Evolutionary conservation across 1,140 invertebrate genomes (phyloP).

Genomic region (Lasioglossum baleicum): DNA sequence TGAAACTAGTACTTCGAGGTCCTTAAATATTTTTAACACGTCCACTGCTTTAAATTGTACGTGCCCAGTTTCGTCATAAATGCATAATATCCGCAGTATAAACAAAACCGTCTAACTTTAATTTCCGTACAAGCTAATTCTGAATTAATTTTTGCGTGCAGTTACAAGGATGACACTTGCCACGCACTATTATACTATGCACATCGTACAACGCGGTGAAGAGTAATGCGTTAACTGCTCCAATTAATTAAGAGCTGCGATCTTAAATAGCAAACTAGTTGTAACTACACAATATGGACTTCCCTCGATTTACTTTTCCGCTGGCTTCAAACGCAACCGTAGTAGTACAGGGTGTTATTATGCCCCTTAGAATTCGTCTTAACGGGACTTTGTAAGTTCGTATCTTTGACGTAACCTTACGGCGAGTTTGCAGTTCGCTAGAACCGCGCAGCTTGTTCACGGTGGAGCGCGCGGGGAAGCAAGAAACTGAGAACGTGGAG

Average conservation of each 20-base stretch:
- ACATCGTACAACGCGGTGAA: background rate
- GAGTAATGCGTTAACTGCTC: background rate
- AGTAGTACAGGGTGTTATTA: background rate
- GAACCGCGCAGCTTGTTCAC: slow-evolving; percentile 11
- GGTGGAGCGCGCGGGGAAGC: background rate
- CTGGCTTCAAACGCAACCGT: background rate
- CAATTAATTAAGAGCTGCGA: background rate
- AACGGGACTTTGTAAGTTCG: slow-evolving; percentile 20
- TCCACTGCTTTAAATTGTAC: too few species aligned
- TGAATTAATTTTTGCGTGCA: too few species aligned
- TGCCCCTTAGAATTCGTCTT: slow-evolving; percentile 10
- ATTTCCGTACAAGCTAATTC: too few species aligned
- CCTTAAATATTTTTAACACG: too few species aligned
- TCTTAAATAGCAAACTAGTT: background rate
- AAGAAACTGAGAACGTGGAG: slow-evolving; percentile 18
- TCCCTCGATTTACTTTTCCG: slow-evolving; percentile 10
- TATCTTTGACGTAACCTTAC: background rate
- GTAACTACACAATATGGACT: background rate
- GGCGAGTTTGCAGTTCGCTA: slow-evolving; percentile 5
- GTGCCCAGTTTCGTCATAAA: too few species aligned
- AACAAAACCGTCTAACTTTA: too few species aligned
- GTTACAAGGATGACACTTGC: background rate
- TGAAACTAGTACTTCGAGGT: too few species aligned
- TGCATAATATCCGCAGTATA: too few species aligned
- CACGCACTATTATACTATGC: background rate